Evolutionary conservation across 2,113 vertebrate genomes (phyloP).

Genomic region (Calyptomena viridis): DNA sequence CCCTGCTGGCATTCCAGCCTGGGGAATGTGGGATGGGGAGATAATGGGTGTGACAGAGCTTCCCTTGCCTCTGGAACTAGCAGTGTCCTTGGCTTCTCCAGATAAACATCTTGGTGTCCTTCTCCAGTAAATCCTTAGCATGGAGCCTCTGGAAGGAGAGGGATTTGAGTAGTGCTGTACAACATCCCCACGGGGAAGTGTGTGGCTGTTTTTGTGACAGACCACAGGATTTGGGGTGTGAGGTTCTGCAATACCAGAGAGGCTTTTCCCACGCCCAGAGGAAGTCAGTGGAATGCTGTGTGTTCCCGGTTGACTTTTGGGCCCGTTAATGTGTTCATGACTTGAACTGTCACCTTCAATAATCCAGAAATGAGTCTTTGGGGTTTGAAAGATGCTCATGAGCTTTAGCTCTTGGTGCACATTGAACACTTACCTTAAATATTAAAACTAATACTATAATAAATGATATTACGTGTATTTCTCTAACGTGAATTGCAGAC

Average conservation of each 20-base stretch:
- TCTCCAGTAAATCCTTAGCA: not conserved
- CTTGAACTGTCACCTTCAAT: accelerated
- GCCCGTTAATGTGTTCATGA: not conserved
- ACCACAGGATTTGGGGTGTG: not conserved
- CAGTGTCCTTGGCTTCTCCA: not conserved
- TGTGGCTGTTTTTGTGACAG: not conserved
- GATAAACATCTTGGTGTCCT: not conserved
- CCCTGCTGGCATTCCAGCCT: not conserved
- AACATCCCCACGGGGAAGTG: accelerated
- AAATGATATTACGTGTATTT: no score
- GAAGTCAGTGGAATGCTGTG: not conserved
- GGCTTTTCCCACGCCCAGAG: not conserved
- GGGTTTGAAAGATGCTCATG: not conserved
- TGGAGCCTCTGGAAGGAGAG: not conserved
- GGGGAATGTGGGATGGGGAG: not conserved
- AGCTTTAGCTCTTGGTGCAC: not conserved
- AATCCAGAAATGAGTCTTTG: not conserved
- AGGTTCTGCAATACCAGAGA: not conserved
- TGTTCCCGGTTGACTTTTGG: accelerated
- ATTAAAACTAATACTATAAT: no score
- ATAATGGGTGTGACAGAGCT: not conserved
- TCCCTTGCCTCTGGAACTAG: accelerated
- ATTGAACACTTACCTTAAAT: no score
- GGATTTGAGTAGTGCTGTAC: not conserved
- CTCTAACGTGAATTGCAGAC: not conserved